phyloP scores from a whole-genome alignment of 2,888 invertebrate species.

The Sarcophaga carnaria region DNA sequence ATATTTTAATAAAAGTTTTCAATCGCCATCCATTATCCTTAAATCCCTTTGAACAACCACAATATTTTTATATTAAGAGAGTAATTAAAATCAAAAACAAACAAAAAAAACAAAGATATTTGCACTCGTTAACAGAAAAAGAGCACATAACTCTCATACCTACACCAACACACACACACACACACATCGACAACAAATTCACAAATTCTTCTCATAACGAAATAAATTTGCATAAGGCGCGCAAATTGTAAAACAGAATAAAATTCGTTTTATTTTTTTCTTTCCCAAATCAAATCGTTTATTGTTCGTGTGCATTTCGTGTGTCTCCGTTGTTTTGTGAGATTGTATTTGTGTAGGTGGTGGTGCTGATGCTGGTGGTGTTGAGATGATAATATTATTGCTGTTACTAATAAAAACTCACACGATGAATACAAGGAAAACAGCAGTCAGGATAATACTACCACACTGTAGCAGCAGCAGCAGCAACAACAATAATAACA shows the following conservation, averaged over 20 bases:
- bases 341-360: conserved; percentile 44
- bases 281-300: conserved; percentile 71
- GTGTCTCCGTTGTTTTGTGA: conserved; percentile 42
- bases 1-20: no score
- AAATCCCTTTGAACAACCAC: no score
- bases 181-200: conserved; percentile 20
- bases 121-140: conserved; percentile 19
- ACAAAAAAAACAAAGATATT: conserved; percentile 13
- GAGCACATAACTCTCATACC: conserved; percentile 53
- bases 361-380: conserved; percentile 4
- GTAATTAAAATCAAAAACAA: neutral
- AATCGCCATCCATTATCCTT: no score
- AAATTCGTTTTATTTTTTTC: conserved; percentile 3
- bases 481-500: conserved; percentile 52
- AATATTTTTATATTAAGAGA: no score
- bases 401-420: conserved; percentile 69
- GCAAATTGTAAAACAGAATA: conserved; percentile 65
- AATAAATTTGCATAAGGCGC: conserved; percentile 68
- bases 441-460: conserved; percentile 51
- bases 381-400: conserved; percentile 23
- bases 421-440: conserved; percentile 48
- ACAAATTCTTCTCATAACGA: conserved; percentile 46
- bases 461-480: conserved; percentile 5
- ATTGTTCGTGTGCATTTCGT: conserved; percentile 70
- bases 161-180: neutral